phyloP scores from a whole-genome alignment of 2,888 invertebrate genomes.

The Ganaspis brasiliensis region DNA sequence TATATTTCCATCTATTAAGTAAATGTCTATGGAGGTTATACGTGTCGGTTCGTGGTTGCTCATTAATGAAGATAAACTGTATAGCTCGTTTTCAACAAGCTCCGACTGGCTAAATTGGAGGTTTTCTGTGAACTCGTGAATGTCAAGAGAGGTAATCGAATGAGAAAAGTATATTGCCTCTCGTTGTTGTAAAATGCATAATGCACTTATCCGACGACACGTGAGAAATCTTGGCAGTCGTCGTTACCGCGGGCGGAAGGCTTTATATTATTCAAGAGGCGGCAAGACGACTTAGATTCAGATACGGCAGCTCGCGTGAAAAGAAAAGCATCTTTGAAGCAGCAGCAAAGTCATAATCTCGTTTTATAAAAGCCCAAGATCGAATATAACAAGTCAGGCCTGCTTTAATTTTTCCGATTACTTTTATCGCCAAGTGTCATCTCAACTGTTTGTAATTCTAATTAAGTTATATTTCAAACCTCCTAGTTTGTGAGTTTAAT shows the following conservation, averaged over 20 bases:
- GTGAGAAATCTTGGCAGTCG: constrained; percentile 42
- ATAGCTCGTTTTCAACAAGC: constrained; percentile 21
- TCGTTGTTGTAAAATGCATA: constrained; percentile 44
- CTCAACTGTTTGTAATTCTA: constrained; percentile 5
- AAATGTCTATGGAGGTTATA: constrained; percentile 24
- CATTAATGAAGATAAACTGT: constrained; percentile 41
- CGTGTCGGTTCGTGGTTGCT: constrained; percentile 22
- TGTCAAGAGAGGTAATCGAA: constrained; percentile 43
- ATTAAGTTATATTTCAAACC: constrained; percentile 6
- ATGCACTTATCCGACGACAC: constrained; percentile 42
- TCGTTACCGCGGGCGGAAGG: constrained; percentile 41
- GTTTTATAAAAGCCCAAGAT: constrained; percentile 26
- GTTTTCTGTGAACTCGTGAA: constrained; percentile 43
- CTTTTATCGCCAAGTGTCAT: constrained; percentile 18
- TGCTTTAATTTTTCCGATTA: constrained; percentile 29
- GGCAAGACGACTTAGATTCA: constrained; percentile 40
- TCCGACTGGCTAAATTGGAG: constrained; percentile 35
- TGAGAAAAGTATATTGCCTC: constrained; percentile 39
- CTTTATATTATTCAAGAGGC: constrained; percentile 44
- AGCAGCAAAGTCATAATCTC: constrained; percentile 35
- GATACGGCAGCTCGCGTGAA: constrained; percentile 40
- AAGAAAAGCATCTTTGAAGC: constrained; percentile 41
- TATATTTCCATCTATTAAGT: constrained; percentile 21
- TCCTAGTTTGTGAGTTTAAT: background rate
- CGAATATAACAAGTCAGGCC: constrained; percentile 31